A percentile compares a stretch with the other conserved stretches of the same genome.
Evolutionary conservation across 2,113 vertebrate genomes (phyloP).

Genomic region (Gila orcuttii): DNA sequence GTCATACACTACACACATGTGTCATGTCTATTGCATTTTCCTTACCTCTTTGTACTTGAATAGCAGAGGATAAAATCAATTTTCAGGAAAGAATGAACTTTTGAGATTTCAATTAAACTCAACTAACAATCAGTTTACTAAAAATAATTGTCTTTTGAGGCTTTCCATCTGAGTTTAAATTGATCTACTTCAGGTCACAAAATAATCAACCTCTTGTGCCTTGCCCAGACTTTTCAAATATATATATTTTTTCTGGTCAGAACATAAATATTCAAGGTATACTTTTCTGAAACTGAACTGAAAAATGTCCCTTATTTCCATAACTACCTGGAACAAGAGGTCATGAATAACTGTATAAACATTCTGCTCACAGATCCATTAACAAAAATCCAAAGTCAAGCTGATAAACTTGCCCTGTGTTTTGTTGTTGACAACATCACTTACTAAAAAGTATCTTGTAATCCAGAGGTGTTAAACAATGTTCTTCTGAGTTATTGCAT

Average conservation of each 20-base stretch:
- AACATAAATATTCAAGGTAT: not conserved
- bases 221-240: too few relatives aligned
- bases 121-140: not conserved
- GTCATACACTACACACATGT: not conserved
- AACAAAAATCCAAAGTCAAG: not conserved
- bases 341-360: not conserved
- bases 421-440: not conserved
- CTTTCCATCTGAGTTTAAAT: not conserved
- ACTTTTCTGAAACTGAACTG: not conserved
- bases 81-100: not conserved
- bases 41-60: not conserved
- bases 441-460: not conserved
- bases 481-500: constrained; percentile 23
- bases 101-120: not conserved
- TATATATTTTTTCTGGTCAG: not conserved
- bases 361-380: not conserved
- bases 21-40: not conserved
- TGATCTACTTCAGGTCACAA: not conserved
- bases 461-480: not conserved
- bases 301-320: not conserved
- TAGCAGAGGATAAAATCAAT: constrained; percentile 1
- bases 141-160: not conserved
- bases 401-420: not conserved
- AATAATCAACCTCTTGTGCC: not conserved
- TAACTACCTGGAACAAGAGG: not conserved